phyloP scores from a whole-genome alignment of 2,888 invertebrate genomes.

The Griposia aprilina region DNA sequence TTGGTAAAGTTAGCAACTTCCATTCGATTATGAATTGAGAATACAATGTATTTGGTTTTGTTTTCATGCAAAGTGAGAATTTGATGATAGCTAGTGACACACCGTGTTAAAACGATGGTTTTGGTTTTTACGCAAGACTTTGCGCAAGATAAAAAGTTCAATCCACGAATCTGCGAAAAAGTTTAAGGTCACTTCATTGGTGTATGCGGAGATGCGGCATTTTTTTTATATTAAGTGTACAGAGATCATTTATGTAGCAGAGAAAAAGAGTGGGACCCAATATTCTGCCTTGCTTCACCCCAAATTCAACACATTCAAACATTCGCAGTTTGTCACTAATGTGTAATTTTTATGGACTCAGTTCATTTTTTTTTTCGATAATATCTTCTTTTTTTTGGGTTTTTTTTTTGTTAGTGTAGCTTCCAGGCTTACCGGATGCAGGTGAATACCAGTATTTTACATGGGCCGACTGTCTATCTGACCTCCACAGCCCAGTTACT shows the following conservation, averaged over 20 bases:
- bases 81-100: neutral
- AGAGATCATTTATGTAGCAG: slow-evolving; percentile 20
- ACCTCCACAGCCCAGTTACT: neutral
- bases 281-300: slow-evolving; percentile 5
- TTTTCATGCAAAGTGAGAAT: slow-evolving; percentile 1
- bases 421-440: neutral
- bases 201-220: slow-evolving; percentile 5
- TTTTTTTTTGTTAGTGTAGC: too few species aligned
- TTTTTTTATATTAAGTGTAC: slow-evolving; percentile 10
- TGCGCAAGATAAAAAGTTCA: slow-evolving; percentile 8
- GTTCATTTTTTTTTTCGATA: slow-evolving; percentile 1
- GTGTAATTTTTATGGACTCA: slow-evolving; percentile 1
- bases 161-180: slow-evolving; percentile 10
- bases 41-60: neutral
- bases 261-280: slow-evolving; percentile 21
- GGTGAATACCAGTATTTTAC: neutral
- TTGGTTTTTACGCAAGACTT: too few species aligned
- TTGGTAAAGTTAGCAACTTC: too few species aligned
- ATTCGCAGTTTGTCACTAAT: slow-evolving; percentile 9
- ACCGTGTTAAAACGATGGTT: slow-evolving; percentile 6
- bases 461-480: neutral
- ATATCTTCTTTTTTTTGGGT: too few species aligned
- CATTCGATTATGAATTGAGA: too few species aligned
- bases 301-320: neutral
- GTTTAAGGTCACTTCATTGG: slow-evolving; percentile 8